phyloP scores from a whole-genome alignment of 2,797 vertebrate species.

The Pipistrellus kuhlii region DNA sequence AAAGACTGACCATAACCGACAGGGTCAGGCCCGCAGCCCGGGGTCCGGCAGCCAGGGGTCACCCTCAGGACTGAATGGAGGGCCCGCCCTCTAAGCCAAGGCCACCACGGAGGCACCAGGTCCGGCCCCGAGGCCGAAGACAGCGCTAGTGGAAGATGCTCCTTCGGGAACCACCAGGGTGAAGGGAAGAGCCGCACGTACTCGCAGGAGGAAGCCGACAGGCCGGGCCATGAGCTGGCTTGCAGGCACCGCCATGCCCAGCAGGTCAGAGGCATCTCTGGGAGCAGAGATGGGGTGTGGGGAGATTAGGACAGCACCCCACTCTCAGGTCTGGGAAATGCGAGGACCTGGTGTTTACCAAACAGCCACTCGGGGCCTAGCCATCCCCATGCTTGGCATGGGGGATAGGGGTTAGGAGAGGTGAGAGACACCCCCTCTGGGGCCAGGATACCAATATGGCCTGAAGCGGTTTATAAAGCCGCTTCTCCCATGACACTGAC shows the following conservation, averaged over 20 bases:
- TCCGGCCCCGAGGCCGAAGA: neutral
- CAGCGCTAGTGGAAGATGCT: fast-evolving
- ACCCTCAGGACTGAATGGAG: neutral
- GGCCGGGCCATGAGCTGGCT: fast-evolving
- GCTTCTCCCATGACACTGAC: neutral
- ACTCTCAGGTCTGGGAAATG: neutral
- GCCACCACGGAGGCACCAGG: neutral
- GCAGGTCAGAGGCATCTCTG: neutral
- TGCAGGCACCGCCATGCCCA: neutral
- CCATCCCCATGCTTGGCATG: neutral
- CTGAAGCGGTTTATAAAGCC: neutral
- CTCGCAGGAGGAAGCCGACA: neutral
- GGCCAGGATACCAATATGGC: neutral
- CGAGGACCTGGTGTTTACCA: neutral
- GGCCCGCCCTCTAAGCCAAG: fast-evolving
- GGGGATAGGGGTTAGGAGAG: neutral
- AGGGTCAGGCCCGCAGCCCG: neutral
- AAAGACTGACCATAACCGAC: neutral
- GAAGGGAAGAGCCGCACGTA: fast-evolving
- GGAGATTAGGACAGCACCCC: neutral
- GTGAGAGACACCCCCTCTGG: neutral
- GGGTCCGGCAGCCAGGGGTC: too few relatives aligned
- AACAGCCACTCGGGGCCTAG: neutral
- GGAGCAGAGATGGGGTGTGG: neutral
- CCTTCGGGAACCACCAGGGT: fast-evolving